Conservation (phyloP, 64 coral and sea anemone genomes). For the Stichodactyla mertensii region DNA sequence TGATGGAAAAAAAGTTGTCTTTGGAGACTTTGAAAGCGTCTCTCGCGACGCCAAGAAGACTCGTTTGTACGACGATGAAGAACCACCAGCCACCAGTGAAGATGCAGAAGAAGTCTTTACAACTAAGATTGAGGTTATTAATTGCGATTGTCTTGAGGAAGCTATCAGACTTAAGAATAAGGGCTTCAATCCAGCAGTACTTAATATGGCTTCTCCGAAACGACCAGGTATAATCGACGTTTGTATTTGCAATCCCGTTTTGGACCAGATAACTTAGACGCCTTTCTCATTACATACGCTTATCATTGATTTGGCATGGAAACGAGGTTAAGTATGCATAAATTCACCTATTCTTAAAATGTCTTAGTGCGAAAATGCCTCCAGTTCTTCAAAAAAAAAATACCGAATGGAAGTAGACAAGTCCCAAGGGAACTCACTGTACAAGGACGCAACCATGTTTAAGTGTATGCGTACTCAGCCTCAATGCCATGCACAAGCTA, state of each 20-base stretch:
- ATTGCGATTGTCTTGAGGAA: slow-evolving; percentile 73
- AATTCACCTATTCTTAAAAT: too few species aligned
- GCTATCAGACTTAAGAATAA: slow-evolving; percentile 43
- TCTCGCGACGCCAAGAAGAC: slow-evolving; percentile 51
- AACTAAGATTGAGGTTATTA: slow-evolving; percentile 52
- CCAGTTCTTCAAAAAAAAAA: too few species aligned
- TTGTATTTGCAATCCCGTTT: background rate
- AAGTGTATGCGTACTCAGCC: too few species aligned
- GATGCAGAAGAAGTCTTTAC: background rate
- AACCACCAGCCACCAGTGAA: background rate
- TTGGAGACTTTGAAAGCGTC: slow-evolving; percentile 45
- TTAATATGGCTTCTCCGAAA: slow-evolving; percentile 83
- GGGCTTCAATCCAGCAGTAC: slow-evolving; percentile 68
- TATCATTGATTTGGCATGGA: too few species aligned
- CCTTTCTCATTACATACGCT: too few species aligned
- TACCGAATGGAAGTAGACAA: too few species aligned
- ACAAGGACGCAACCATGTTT: too few species aligned
- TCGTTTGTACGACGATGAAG: slow-evolving; percentile 36
- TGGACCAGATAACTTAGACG: background rate
- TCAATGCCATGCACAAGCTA: too few species aligned
- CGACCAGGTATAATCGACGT: slow-evolving; percentile 54
- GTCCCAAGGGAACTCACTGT: too few species aligned
- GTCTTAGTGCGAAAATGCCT: too few species aligned
- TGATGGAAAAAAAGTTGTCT: slow-evolving; percentile 29
- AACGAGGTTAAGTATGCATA: too few species aligned